These are phyloP conservation scores for Chrysaora quinquecirrha DNA, from an alignment of 30 jellyfish, hydroid and myxozoan genomes.

Conservation along the genomic window DNA sequence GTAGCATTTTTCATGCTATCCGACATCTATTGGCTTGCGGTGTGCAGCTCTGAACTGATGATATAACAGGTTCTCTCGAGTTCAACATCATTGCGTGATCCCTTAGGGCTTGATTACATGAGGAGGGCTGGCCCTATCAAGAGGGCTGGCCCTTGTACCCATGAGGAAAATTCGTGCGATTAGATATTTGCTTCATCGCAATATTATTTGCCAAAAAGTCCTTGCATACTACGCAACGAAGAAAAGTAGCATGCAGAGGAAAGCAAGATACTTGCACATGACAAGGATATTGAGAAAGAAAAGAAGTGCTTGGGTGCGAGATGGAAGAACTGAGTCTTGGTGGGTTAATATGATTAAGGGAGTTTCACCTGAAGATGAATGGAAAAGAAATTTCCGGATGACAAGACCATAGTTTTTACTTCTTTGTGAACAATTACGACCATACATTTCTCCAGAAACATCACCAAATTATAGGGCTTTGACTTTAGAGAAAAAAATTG, in stretches of 20 bases:
- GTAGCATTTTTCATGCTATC: too few relatives aligned
- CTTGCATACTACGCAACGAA: not conserved
- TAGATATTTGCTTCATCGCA: constrained; percentile 19
- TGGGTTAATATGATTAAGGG: not conserved
- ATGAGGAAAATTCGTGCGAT: too few relatives aligned
- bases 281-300: not conserved
- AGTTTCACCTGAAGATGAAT: not conserved
- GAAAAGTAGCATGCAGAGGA: not conserved
- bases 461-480: constrained; percentile 6
- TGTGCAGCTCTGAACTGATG: too few relatives aligned
- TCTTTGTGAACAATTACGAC: not conserved
- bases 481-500: not conserved
- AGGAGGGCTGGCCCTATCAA: too few relatives aligned
- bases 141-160: too few relatives aligned
- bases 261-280: not conserved
- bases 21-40: too few relatives aligned
- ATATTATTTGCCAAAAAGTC: not conserved
- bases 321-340: not conserved
- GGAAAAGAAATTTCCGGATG: not conserved
- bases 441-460: not conserved
- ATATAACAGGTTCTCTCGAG: too few relatives aligned
- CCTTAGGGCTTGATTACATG: too few relatives aligned
- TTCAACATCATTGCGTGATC: too few relatives aligned
- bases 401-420: not conserved
- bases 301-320: not conserved